These are phyloP conservation scores for Platichthys stellatus DNA, from an alignment of 2,113 vertebrate genomes.

Conservation along the genomic window DNA sequence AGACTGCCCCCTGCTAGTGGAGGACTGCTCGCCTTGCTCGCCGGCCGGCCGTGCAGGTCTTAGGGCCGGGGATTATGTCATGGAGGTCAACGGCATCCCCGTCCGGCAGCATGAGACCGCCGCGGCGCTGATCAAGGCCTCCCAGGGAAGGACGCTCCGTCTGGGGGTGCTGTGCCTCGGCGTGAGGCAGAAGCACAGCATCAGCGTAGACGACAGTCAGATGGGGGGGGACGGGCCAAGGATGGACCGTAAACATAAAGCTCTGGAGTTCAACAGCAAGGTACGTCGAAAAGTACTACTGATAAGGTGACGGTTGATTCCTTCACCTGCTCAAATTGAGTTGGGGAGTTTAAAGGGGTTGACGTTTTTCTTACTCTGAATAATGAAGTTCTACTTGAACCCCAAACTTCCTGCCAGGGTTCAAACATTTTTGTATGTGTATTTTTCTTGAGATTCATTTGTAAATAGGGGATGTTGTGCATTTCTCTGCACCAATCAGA, in stretches of 20 bases:
- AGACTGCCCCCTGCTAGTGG: constrained; percentile 85
- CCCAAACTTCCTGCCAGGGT: too few relatives aligned
- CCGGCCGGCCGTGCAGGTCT: constrained; percentile 85
- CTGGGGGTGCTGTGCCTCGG: constrained; percentile 87
- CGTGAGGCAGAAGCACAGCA: constrained; percentile 69
- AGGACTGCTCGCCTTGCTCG: constrained; percentile 83
- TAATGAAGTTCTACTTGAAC: too few relatives aligned
- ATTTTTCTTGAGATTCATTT: too few relatives aligned
- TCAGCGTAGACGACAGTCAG: constrained; percentile 71
- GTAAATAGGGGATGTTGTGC: too few relatives aligned
- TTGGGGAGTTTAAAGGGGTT: neutral
- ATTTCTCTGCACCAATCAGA: too few relatives aligned
- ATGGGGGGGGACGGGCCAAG: constrained; percentile 60
- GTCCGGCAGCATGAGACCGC: constrained; percentile 82
- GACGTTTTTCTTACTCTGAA: too few relatives aligned
- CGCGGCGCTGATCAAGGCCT: constrained; percentile 80
- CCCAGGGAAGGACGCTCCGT: constrained; percentile 77
- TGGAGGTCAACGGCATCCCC: constrained; percentile 87
- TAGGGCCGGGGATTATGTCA: constrained; percentile 85
- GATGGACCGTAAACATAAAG: constrained; percentile 89
- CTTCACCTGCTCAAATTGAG: neutral
- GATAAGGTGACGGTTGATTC: neutral
- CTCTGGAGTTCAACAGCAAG: constrained; percentile 92
- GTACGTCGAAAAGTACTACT: constrained; percentile 65
- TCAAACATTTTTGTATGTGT: too few relatives aligned